phyloP scores from a whole-genome alignment of 2,113 vertebrate species.

The Suncus etruscus region DNA sequence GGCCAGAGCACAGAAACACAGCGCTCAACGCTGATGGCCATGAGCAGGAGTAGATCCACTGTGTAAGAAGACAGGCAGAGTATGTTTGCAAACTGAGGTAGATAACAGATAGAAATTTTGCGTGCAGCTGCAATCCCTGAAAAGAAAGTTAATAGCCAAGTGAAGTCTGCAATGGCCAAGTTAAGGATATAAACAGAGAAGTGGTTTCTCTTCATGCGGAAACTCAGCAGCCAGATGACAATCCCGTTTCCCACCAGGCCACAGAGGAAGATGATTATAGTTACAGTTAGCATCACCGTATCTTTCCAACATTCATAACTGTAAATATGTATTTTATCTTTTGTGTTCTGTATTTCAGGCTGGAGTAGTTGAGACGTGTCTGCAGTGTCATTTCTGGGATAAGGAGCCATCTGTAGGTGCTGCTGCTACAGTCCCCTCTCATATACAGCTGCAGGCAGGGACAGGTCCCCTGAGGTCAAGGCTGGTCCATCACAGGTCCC shows the following conservation, averaged over 20 bases:
- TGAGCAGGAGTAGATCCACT: constrained; percentile 49
- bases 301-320: too few species aligned
- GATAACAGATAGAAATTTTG: too few species aligned
- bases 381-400: background rate
- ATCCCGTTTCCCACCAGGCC: constrained; percentile 52
- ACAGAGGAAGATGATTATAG: background rate
- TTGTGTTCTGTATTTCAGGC: too few species aligned
- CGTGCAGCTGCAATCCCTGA: too few species aligned
- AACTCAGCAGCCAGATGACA: background rate
- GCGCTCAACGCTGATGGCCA: constrained; percentile 47
- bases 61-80: background rate
- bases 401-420: background rate
- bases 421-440: too few species aligned
- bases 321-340: too few species aligned
- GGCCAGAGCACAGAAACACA: constrained; percentile 49
- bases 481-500: background rate
- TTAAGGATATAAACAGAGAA: too few species aligned
- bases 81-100: too few species aligned
- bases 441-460: background rate
- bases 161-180: too few species aligned
- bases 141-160: too few species aligned
- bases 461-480: background rate
- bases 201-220: too few species aligned
- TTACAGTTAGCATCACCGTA: background rate
- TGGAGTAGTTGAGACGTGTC: too few species aligned